phyloP scores from a whole-genome alignment of 2,888 invertebrate species.

The Phyllotreta striolata region DNA sequence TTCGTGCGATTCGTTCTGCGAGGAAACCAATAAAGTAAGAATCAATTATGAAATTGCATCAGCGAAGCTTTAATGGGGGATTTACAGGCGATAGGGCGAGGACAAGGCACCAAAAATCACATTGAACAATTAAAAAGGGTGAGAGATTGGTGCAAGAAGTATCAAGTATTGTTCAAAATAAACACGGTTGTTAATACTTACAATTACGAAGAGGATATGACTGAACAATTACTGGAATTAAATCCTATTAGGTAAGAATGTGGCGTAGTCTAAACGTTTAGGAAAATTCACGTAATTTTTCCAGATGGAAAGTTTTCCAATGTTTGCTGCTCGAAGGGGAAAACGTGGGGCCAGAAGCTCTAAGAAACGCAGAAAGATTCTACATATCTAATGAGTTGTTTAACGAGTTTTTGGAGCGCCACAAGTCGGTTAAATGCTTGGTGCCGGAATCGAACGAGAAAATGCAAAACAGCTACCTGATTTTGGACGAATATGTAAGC shows the following conservation, averaged over 20 bases:
- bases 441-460: constrained; percentile 63
- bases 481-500: constrained; percentile 64
- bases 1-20: constrained; percentile 64
- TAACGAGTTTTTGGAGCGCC: constrained; percentile 60
- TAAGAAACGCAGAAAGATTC: constrained; percentile 61
- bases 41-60: constrained; percentile 4
- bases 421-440: constrained; percentile 57
- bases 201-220: constrained; percentile 63
- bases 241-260: constrained; percentile 58
- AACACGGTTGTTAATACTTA: constrained; percentile 65
- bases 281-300: too few relatives aligned
- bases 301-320: constrained; percentile 63
- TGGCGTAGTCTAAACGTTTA: too few relatives aligned
- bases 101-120: constrained; percentile 59
- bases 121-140: constrained; percentile 59
- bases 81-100: constrained; percentile 60
- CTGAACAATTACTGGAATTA: constrained; percentile 56
- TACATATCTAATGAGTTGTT: constrained; percentile 61
- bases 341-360: constrained; percentile 61
- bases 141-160: constrained; percentile 59
- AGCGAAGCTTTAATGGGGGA: neutral
- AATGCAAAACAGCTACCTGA: constrained; percentile 65
- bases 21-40: constrained; percentile 60
- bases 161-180: constrained; percentile 63
- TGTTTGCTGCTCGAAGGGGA: constrained; percentile 64